phyloP scores from a whole-genome alignment of 2,113 vertebrate species.

The Bungarus multicinctus region DNA sequence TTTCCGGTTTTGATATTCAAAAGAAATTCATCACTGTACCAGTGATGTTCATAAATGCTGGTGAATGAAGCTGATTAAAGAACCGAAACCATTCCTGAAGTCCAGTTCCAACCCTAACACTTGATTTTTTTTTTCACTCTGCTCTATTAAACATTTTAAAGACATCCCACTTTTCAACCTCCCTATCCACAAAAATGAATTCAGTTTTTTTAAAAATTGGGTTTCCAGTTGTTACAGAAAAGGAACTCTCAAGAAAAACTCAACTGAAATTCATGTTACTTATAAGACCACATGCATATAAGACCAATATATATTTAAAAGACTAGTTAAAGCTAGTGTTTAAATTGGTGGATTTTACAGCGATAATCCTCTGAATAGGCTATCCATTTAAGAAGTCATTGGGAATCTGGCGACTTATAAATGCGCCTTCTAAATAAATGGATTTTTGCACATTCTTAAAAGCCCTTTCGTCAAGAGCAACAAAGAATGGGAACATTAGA shows the following conservation, averaged over 20 bases:
- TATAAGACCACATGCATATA: not conserved
- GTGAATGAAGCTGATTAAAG: not conserved
- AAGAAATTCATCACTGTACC: not conserved
- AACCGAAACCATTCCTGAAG: not conserved
- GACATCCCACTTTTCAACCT: not conserved
- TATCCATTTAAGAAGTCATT: not conserved
- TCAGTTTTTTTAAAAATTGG: not conserved
- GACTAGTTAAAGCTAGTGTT: too few species aligned
- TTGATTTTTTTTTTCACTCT: not conserved
- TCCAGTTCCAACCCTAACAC: not conserved
- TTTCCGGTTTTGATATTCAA: not conserved
- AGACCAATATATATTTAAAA: too few species aligned
- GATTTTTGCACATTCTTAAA: not conserved
- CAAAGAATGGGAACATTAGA: not conserved
- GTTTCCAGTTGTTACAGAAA: not conserved
- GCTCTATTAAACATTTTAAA: not conserved
- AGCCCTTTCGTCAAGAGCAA: too few species aligned
- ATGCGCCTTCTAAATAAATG: not conserved
- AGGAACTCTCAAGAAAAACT: not conserved
- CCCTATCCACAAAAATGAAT: not conserved
- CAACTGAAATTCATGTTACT: not conserved
- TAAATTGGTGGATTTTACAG: not conserved
- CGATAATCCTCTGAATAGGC: not conserved
- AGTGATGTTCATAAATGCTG: not conserved
- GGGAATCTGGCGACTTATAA: not conserved